Base-by-base conservation (phyloP, 2,888 invertebrate species). In the Pristionchus exspectatus region DNA sequence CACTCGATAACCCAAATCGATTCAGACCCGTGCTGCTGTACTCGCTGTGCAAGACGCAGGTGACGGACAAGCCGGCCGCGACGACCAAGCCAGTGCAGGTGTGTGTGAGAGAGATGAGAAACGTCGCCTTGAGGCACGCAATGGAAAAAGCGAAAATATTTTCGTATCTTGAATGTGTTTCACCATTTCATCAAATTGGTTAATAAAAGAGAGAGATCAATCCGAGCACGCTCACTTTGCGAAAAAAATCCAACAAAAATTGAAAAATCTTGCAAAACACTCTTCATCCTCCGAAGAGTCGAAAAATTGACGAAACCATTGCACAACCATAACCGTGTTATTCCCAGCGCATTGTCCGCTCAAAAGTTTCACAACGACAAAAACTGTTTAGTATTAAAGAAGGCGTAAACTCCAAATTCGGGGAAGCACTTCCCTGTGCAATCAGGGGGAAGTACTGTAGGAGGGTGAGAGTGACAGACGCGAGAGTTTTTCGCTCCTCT, bases 1-100 rank as follows among this genome's bases (percentile, higher is more conserved):
- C 16, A 4, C 56, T 54, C 14, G 21, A 12, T 21, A n/a, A 54
- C 24, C 50, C 44, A 21, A 21, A 2, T 50, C 44, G 44, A 24
- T 85, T 30, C 59, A 85, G 84, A 69, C 87, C 87, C 24, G 87
- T 87, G 30, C 87, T 87, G 30, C 69, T 87, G 18, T 87, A 87
- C 69, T 87, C 87, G 30, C 87, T 87, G 9, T 63, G 69, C 50
- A 87, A 69, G 69, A 87, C 66, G 24, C 84, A 30, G 12, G 16
- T 24, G 14, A 2, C 59, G 24, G 84, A 85, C 33, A 85, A 85
- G 84, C 21, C 54, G 21, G 30, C 27, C 18, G 69, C 69, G 3
- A 9, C 69, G 30, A 30, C 9, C 18, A 77, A 77, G 74, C 74
- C 74, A 1, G 30, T 77, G 21, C 74, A 77, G 74, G 74, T 77